These are phyloP conservation scores for Drosophila peninsularis DNA, from an alignment of 2,888 invertebrate species.

Conservation along the genomic window DNA sequence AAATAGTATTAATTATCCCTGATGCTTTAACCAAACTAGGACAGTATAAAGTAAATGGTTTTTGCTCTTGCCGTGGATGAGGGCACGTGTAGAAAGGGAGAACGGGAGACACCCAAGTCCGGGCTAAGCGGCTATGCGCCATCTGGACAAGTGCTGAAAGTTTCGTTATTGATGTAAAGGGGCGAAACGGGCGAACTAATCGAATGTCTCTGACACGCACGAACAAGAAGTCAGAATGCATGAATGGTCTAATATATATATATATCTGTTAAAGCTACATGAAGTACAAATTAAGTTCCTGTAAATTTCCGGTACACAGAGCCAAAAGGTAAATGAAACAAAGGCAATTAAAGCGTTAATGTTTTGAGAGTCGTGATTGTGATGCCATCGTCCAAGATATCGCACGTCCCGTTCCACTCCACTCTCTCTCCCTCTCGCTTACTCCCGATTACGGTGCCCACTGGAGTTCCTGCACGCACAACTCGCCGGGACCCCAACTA, in stretches of 20 bases:
- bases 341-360: conserved; percentile 75
- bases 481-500: neutral
- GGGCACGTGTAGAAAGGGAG: neutral
- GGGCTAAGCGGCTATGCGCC: neutral
- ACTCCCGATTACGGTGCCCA: neutral
- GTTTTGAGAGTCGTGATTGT: conserved; percentile 60
- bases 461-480: conserved; percentile 13
- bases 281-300: conserved; percentile 77
- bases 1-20: neutral
- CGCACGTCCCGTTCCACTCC: neutral
- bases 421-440: neutral
- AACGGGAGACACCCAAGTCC: neutral
- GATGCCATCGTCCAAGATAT: conserved; percentile 49
- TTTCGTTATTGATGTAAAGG: conserved; percentile 37
- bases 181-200: conserved; percentile 47
- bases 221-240: conserved; percentile 45
- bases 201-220: conserved; percentile 71
- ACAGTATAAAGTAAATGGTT: neutral
- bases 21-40: neutral
- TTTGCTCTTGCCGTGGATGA: neutral
- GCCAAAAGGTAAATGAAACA: conserved; percentile 76
- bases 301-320: conserved; percentile 71
- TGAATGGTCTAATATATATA: neutral
- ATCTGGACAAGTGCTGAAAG: conserved; percentile 28
- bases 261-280: conserved; percentile 23